Percentiles rank a stretch among this genome's conserved stretches.
phyloP scores from a whole-genome alignment of 2,888 invertebrate genomes.

The Tupiocoris notatus region DNA sequence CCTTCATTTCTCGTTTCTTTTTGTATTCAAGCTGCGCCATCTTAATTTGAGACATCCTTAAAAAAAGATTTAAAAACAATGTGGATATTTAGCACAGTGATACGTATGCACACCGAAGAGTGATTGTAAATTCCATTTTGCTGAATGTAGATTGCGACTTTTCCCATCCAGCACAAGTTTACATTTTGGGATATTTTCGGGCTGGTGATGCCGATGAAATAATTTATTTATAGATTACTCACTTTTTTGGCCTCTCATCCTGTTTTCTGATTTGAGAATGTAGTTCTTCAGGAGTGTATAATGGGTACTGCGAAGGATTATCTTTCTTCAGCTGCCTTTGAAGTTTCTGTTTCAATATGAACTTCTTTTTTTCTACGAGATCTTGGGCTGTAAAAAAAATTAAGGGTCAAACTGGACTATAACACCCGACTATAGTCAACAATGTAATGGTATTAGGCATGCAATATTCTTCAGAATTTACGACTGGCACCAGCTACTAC shows the following conservation, averaged over 20 bases:
- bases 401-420: too few species aligned
- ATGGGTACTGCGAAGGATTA: neutral
- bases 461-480: too few species aligned
- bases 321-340: constrained; percentile 40
- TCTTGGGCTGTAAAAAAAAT: constrained; percentile 37
- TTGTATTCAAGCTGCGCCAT: constrained; percentile 31
- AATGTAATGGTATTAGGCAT: too few species aligned
- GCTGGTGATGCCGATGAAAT: neutral
- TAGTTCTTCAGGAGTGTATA: neutral
- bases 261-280: too few species aligned
- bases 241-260: neutral
- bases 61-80: neutral
- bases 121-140: too few species aligned
- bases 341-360: constrained; percentile 35
- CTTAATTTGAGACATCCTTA: constrained; percentile 32
- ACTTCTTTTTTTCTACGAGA: constrained; percentile 40
- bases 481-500: too few species aligned
- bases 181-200: neutral
- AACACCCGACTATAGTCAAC: too few species aligned
- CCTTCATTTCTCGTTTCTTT: constrained; percentile 55
- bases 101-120: too few species aligned
- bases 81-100: neutral
- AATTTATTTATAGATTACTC: too few species aligned
- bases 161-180: too few species aligned
- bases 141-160: too few species aligned